phyloP scores from a whole-genome alignment of 30 jellyfish, hydroid and myxozoan genomes.

The Hydra vulgaris region DNA sequence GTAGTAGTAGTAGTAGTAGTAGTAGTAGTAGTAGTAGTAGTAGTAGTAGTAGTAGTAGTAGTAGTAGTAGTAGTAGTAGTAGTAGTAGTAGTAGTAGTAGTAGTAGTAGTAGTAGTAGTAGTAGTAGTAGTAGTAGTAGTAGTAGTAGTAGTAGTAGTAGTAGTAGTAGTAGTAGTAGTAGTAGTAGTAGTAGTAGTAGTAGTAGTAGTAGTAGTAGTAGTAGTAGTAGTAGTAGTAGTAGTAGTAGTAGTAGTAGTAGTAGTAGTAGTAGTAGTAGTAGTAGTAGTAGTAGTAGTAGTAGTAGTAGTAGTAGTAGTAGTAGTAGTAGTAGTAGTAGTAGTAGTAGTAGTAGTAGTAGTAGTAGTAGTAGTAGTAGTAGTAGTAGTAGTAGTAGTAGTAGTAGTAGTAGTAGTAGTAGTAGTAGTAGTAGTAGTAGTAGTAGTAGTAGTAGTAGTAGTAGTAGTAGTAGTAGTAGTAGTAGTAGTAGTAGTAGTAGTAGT shows the following conservation, averaged over 20 bases:
- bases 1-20: conserved; percentile 3
- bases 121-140: conserved; percentile 3
- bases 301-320: not conserved
- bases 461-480: not conserved
- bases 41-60: conserved; percentile 6
- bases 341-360: not conserved
- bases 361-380: not conserved
- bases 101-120: conserved; percentile 6
- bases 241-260: not conserved
- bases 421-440: not conserved
- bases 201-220: not conserved
- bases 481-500: not conserved
- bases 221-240: not conserved
- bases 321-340: not conserved
- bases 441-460: not conserved
- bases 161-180: conserved; percentile 1
- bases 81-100: conserved; percentile 3
- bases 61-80: conserved; percentile 3
- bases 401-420: not conserved
- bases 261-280: not conserved
- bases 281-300: not conserved
- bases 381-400: not conserved
- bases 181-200: not conserved
- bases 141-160: conserved; percentile 1
- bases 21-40: conserved; percentile 4